Conservation (phyloP, 2,888 invertebrate genomes). For the Oegoconia quadripuncta region DNA sequence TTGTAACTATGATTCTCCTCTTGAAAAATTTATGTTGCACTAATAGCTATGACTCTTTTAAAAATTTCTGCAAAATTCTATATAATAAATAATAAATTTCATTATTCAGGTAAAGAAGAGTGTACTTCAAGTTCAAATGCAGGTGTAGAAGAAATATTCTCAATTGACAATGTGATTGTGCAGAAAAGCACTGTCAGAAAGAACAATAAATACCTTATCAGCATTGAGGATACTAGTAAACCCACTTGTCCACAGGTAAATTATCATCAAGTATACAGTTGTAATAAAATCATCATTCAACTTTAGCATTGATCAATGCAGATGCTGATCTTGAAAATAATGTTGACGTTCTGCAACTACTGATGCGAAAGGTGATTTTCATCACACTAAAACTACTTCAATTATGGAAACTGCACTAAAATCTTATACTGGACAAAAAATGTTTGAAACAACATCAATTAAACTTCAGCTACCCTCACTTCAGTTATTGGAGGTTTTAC, state of each 20-base stretch:
- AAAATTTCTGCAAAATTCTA: slow-evolving; percentile 19
- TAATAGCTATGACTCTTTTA: no score
- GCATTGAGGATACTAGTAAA: slow-evolving; percentile 19
- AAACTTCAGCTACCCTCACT: no score
- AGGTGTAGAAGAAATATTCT: slow-evolving; percentile 3
- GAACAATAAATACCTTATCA: slow-evolving; percentile 26
- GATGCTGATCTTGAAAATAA: no score
- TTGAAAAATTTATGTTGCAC: no score
- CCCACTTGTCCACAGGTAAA: slow-evolving; percentile 28
- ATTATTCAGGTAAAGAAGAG: neutral
- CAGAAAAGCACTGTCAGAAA: slow-evolving; percentile 24
- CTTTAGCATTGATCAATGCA: neutral
- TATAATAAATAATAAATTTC: slow-evolving; percentile 21
- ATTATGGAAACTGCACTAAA: no score
- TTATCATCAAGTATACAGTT: neutral
- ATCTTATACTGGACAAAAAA: no score
- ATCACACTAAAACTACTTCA: no score
- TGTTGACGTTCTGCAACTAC: no score
- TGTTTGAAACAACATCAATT: no score
- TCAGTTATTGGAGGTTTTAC: no score
- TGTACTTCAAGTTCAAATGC: neutral
- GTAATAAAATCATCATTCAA: neutral
- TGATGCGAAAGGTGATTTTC: no score
- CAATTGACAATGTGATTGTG: slow-evolving; percentile 27
- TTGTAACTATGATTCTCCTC: no score